Percentiles rank a stretch among this genome's conserved stretches.
These are phyloP conservation scores for Caenorhabditis tropicalis DNA, from an alignment of 1,140 invertebrate genomes.

Conservation along the genomic window DNA sequence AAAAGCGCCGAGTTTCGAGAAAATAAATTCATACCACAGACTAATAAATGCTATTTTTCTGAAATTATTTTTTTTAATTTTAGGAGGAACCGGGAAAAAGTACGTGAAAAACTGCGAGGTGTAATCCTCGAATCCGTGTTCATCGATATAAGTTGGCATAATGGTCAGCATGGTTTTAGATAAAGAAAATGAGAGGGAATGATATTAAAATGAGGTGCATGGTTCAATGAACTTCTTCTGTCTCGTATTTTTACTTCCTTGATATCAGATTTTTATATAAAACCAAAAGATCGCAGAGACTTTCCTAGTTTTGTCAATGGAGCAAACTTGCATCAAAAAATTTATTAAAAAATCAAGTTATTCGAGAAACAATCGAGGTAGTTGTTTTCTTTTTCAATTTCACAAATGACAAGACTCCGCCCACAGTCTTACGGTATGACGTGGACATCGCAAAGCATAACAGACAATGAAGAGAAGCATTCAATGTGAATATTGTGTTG, in stretches of 20 bases:
- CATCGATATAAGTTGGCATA: background rate
- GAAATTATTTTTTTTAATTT: too few species aligned
- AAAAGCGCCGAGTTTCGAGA: background rate
- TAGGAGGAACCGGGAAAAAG: too few species aligned
- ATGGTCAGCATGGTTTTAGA: background rate
- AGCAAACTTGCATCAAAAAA: too few species aligned
- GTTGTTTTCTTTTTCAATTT: background rate
- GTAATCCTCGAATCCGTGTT: background rate
- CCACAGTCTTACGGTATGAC: background rate
- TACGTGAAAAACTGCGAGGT: background rate
- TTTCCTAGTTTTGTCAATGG: too few species aligned
- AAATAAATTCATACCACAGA: background rate
- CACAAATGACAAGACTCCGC: background rate
- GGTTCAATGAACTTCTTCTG: background rate
- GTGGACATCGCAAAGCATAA: background rate
- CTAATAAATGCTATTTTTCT: background rate
- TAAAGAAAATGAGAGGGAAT: background rate
- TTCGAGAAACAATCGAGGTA: background rate
- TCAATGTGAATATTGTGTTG: background rate
- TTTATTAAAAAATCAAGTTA: background rate
- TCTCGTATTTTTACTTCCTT: background rate
- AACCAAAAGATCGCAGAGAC: too few species aligned
- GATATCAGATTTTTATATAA: too few species aligned
- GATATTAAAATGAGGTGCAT: background rate
- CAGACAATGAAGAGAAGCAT: background rate